Base-by-base conservation (phyloP, 2,797 vertebrate species). In the Anguilla anguilla region DNA sequence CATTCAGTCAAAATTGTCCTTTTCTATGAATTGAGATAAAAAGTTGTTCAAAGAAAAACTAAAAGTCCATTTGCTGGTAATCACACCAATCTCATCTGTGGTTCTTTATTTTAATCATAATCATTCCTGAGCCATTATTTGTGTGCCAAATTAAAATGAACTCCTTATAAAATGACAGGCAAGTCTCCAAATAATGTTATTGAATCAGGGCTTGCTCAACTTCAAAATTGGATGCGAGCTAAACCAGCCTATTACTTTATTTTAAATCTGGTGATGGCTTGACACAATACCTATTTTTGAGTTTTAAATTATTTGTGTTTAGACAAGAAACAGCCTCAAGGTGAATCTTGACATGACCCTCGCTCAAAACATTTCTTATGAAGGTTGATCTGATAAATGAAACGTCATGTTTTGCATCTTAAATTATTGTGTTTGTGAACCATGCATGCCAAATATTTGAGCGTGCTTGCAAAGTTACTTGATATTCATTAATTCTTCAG, bases 101-200 rank as follows among this genome's bases (percentile, higher is more conserved):
- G 64, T 69, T 69, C 64, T 15, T 69, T 69, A 69, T 69, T n/a
- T n/a, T 69, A 69, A 69, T 69, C 64, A 28, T 69, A 28, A 69
- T 69, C 64, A 69, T 69, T 28, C 64, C 25, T 6, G 64, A 6
- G 9, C 6, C 25, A 69, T 28, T 69, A 69, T 69, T 28, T 69
- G 7, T 28, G 64, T n/a, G n/a, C 64, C 64, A 69, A n/a, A 28
- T 67, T 67, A 67, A 67, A n/a, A 25, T 67, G 3, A 25, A 67
- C n/a, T 67, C 64, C 7, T 67, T 67, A 25, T 67, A 67, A 67
- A 67, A 67, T 67, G 64, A 28, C 22, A 67, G 61, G 61, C 61
- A n/a, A 67, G 64, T 67, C 22, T 67, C 64, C 64, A 67, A 28
- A 59, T 19, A 19, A 59, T 59, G 6, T 67, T 25, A 25, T 28